phyloP scores from a whole-genome alignment of 1,140 invertebrate species.

The Hylaeus volcanicus region DNA sequence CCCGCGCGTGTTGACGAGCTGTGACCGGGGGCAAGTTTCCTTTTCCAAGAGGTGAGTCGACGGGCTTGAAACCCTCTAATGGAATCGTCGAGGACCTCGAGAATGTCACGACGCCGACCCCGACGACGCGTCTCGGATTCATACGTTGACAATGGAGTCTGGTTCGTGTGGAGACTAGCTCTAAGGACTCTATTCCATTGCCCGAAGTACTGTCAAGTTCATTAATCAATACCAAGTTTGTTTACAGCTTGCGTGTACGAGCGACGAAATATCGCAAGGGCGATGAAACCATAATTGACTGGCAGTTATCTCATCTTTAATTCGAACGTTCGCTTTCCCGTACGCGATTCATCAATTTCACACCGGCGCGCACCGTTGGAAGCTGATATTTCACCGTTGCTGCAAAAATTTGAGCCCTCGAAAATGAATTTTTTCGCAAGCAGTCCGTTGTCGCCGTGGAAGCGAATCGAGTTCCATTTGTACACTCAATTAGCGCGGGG shows the following conservation, averaged over 20 bases:
- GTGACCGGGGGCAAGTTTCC: too few species aligned
- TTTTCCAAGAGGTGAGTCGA: too few species aligned
- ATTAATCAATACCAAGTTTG: too few species aligned
- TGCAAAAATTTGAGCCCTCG: background rate
- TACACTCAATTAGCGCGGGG: slow-evolving; percentile 41
- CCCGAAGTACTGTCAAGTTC: too few species aligned
- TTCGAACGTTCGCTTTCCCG: background rate
- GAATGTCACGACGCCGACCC: too few species aligned
- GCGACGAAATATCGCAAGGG: slow-evolving; percentile 2
- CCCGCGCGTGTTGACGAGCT: too few species aligned
- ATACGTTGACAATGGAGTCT: too few species aligned
- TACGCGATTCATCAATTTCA: slow-evolving; percentile 16
- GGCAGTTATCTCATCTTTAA: slow-evolving; percentile 7
- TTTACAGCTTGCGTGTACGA: background rate
- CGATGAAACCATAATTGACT: background rate
- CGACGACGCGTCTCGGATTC: too few species aligned
- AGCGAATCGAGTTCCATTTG: slow-evolving; percentile 37
- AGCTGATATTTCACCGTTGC: slow-evolving; percentile 18
- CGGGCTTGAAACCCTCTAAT: too few species aligned
- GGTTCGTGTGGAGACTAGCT: too few species aligned
- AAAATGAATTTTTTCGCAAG: slow-evolving; percentile 31
- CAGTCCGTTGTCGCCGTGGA: slow-evolving; percentile 4
- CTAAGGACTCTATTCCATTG: too few species aligned
- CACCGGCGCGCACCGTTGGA: background rate
- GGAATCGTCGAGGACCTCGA: too few species aligned